Evolutionary conservation across 2,797 vertebrate species (phyloP), one percentile per base, ranked within the genome.

Genomic region (Florisuga fusca): DNA sequence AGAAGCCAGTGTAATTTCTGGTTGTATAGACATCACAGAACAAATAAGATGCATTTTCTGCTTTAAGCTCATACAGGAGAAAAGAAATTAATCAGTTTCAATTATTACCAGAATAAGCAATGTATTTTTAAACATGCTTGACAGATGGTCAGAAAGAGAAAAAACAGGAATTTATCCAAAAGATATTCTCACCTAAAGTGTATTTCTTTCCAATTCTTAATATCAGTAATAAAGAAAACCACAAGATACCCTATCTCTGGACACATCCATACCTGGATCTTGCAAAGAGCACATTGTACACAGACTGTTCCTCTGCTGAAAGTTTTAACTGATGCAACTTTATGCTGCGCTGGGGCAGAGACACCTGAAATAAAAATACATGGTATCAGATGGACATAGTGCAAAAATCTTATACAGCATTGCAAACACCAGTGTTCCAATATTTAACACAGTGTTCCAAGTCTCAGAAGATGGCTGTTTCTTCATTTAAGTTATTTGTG

Each of bases 231-330:
- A 89, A 83, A 81, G 20, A 76, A 92, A 79, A 5, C 2, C 50
- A 80, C 18, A 53, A 46, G 79, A 79, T 15, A 51, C 8, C 5
- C 0, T 36, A 13, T 54, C 50, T 55, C 66, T 51, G 59, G n/a
- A 62, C 68, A 82, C 17, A n/a, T 58, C 79, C 90, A 22, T 97
- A 99, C 99, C 98, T 99, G 91, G 99, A 99, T 72, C 98, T 98
- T 78, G 98, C 98, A 85, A 99, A 99, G 45, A 99, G 97, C 79
- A 99, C 98, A 11, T 98, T 98, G 38, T 99, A 99, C 54, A 99
- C 98, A 6, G 98, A 96, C 93, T 98, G 97, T 75, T 99, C 99
- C 4, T 99, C 98, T 78, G 97, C 92, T 41, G 98, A 99, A 69
- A 99, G 98, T 87, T 98, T 98, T 81, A 99, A 96, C 13, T 50